phyloP scores from a whole-genome alignment of 2,113 vertebrate genomes.

The Malurus cyaneus region DNA sequence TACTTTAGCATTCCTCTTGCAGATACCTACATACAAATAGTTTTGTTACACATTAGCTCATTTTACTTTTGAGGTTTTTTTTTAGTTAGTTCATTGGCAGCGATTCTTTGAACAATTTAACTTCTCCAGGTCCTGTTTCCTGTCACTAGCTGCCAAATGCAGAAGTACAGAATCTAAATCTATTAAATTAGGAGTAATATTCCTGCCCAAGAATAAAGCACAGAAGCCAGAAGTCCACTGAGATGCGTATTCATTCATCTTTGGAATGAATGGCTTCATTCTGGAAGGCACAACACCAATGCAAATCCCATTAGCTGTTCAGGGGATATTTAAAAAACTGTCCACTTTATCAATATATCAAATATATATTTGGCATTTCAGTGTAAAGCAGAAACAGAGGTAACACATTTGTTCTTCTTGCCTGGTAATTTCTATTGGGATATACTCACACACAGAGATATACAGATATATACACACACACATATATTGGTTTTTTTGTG shows the following conservation, averaged over 20 bases:
- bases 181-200: neutral
- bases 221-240: neutral
- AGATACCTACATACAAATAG: neutral
- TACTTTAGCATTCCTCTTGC: neutral
- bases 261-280: neutral
- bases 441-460: neutral
- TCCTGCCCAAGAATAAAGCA: neutral
- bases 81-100: neutral
- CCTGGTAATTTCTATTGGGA: neutral
- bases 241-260: neutral
- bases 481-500: rapidly evolving
- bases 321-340: neutral
- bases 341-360: neutral
- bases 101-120: neutral
- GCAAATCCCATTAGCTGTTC: neutral
- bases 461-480: rapidly evolving
- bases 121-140: neutral
- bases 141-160: neutral
- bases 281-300: neutral
- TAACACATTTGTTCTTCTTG: neutral
- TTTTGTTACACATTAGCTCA: neutral
- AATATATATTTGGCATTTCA: neutral
- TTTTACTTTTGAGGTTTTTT: neutral
- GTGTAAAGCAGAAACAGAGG: neutral
- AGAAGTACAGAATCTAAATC: neutral